Evolutionary conservation across 64 coral and sea anemone genomes (phyloP).

Genomic region (Stylophora pistillata): DNA sequence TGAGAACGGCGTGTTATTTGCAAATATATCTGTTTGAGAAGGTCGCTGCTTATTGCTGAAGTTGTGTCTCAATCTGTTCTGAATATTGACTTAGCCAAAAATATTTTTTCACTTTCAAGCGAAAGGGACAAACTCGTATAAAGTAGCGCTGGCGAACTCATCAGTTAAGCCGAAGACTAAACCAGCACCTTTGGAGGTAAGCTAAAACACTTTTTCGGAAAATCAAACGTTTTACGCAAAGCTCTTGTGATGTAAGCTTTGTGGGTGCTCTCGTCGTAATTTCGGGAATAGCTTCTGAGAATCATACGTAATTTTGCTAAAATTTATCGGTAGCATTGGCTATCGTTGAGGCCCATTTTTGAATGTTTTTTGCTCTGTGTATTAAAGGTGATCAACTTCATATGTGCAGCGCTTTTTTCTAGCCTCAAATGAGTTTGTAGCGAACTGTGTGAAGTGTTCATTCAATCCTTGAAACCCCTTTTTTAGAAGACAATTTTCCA

Average conservation of each 20-base stretch:
- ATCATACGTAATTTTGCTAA: background rate
- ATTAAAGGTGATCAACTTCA: background rate
- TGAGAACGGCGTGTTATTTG: background rate
- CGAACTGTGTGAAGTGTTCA: background rate
- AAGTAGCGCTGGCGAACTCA: conserved; percentile 35
- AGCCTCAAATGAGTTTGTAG: background rate
- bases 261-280: background rate
- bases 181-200: conserved; percentile 82
- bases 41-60: background rate
- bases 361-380: background rate
- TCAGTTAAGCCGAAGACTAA: conserved; percentile 58
- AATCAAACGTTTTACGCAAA: background rate
- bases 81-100: background rate
- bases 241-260: background rate
- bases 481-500: too few relatives aligned
- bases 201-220: background rate
- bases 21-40: background rate
- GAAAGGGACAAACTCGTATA: conserved; percentile 79
- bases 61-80: background rate
- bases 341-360: background rate
- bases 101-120: conserved; percentile 20
- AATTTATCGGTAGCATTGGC: background rate
- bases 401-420: background rate
- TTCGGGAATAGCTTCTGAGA: conserved; percentile 12
- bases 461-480: background rate